These are phyloP conservation scores for Tangara arthus DNA, from an alignment of 2,797 vertebrate genomes.

Conservation along the genomic window DNA sequence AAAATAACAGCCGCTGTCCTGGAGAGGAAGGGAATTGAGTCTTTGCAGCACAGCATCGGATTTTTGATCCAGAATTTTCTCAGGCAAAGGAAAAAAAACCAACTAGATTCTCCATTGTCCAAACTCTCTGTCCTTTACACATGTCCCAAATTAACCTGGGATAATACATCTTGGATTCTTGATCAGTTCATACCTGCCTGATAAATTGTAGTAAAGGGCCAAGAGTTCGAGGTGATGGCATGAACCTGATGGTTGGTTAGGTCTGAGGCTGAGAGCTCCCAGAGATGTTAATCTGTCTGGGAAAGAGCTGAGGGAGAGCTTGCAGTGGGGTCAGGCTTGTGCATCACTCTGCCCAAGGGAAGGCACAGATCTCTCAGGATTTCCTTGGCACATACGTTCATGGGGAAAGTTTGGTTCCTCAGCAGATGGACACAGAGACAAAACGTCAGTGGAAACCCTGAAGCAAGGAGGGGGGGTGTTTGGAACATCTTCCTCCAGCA, in stretches of 20 bases:
- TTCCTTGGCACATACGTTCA: rapidly evolving
- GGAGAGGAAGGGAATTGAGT: not conserved
- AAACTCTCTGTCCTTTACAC: not conserved
- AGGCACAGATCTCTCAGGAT: not conserved
- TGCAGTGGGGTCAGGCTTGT: not conserved
- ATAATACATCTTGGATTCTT: not conserved
- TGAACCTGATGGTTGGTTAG: not conserved
- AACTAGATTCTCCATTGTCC: not conserved
- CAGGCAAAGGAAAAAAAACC: not conserved
- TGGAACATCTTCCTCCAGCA: not conserved
- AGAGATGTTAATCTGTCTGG: not conserved
- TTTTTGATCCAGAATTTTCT: not conserved
- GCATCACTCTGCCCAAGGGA: not conserved
- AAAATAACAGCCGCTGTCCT: not conserved
- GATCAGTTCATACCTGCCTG: not conserved
- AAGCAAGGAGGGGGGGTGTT: rapidly evolving
- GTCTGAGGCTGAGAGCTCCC: not conserved
- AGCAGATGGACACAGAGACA: not conserved
- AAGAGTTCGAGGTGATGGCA: not conserved
- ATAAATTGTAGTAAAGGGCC: not conserved
- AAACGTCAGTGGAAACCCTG: not conserved
- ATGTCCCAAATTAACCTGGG: not conserved
- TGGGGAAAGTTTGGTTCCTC: not conserved
- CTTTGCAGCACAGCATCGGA: not conserved
- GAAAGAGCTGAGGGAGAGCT: not conserved